Evolutionary conservation across 2,797 vertebrate genomes (phyloP).

Genomic region (Lepus oiostolus): DNA sequence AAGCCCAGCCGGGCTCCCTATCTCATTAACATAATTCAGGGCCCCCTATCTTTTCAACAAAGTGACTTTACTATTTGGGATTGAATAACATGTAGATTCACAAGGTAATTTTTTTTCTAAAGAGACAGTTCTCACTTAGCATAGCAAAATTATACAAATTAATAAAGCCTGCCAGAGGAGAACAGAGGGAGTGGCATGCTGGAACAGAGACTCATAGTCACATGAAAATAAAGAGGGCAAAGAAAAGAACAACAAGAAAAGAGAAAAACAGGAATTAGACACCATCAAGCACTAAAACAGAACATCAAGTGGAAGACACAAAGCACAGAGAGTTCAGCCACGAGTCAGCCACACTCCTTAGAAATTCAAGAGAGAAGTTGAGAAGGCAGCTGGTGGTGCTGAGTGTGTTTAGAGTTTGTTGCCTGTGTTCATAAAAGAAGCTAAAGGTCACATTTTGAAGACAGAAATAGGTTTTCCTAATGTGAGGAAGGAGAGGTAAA

Average conservation of each 20-base stretch:
- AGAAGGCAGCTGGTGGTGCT: constrained; percentile 42
- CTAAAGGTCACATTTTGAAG: constrained; percentile 67
- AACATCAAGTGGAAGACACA: not conserved
- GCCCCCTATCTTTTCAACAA: too few species aligned
- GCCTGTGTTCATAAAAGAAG: constrained; percentile 51
- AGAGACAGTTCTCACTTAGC: constrained; percentile 22
- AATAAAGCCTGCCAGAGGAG: constrained; percentile 52
- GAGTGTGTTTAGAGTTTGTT: constrained; percentile 9
- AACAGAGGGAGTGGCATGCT: not conserved
- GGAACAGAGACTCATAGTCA: constrained; percentile 31
- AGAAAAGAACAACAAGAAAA: constrained; percentile 40
- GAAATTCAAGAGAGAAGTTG: constrained; percentile 41
- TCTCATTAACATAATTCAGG: too few species aligned
- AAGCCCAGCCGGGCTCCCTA: too few species aligned
- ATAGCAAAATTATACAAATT: constrained; percentile 58
- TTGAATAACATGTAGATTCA: not conserved
- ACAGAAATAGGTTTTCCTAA: constrained; percentile 64
- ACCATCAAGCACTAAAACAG: not conserved
- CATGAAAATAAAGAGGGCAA: constrained; percentile 27
- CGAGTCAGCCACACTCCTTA: not conserved
- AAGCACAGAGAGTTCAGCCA: not conserved
- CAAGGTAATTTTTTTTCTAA: constrained; percentile 48
- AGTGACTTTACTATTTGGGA: not conserved
- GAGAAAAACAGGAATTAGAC: not conserved
- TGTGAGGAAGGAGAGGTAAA: not conserved